phyloP scores from a whole-genome alignment of 2,888 invertebrate genomes.

The Acanthopleura granulata region DNA sequence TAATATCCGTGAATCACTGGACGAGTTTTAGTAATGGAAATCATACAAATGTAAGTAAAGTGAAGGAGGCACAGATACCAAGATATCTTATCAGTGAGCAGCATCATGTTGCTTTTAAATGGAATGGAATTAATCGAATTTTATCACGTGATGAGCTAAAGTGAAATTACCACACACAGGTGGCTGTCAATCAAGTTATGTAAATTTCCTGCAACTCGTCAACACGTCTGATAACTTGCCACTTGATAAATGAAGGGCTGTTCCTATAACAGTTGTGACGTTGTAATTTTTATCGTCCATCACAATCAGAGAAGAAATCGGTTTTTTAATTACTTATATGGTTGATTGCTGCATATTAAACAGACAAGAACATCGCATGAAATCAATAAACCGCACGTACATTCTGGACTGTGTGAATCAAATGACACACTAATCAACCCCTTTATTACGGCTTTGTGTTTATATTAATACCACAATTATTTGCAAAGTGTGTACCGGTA shows the following conservation, averaged over 20 bases:
- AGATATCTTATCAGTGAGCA: too few relatives aligned
- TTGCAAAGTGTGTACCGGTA: too few relatives aligned
- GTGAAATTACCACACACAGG: too few relatives aligned
- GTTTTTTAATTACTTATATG: not conserved
- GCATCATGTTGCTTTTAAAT: too few relatives aligned
- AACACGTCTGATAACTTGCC: not conserved
- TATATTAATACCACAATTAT: too few relatives aligned
- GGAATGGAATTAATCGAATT: too few relatives aligned
- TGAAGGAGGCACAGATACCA: not conserved
- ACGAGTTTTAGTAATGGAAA: too few relatives aligned
- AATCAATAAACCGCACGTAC: not conserved
- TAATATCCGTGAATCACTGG: too few relatives aligned
- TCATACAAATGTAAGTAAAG: not conserved
- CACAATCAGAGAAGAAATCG: not conserved
- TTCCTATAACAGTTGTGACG: not conserved
- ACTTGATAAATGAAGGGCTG: not conserved
- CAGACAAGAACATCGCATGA: not conserved
- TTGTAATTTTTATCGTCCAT: not conserved
- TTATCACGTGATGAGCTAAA: too few relatives aligned
- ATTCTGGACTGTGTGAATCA: not conserved
- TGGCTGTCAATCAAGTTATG: not conserved
- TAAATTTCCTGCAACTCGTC: not conserved
- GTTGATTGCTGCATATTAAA: slow-evolving; percentile 13
- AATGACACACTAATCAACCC: not conserved
- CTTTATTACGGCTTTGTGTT: not conserved